These are phyloP conservation scores for Leuctra nigra DNA, from an alignment of 2,888 invertebrate genomes.

Conservation along the genomic window DNA sequence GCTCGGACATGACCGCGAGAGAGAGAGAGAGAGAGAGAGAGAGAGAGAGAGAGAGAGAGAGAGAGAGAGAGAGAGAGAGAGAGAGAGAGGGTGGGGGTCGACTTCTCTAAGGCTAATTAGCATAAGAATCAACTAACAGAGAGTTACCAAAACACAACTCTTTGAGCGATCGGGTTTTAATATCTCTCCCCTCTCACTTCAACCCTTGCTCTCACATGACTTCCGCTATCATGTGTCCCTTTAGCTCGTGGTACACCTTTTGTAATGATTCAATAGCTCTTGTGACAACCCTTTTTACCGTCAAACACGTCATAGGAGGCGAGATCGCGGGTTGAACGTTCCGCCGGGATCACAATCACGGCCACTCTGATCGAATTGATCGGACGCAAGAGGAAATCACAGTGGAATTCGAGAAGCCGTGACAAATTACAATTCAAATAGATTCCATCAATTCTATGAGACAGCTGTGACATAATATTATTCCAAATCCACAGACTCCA, in stretches of 20 bases:
- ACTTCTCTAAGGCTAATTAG: constrained; percentile 1
- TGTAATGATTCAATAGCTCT: constrained; percentile 4
- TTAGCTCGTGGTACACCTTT: constrained; percentile 15
- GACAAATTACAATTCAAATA: background rate
- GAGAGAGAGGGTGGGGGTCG: constrained; percentile 13
- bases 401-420: too few relatives aligned
- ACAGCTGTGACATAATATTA: too few relatives aligned
- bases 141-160: constrained; percentile 10
- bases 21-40: too few relatives aligned
- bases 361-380: too few relatives aligned
- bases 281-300: constrained; percentile 6
- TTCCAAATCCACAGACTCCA: too few relatives aligned
- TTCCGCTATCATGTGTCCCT: constrained; percentile 13
- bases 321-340: background rate
- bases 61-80: background rate
- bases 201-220: background rate
- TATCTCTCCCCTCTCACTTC: background rate
- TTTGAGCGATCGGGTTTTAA: constrained; percentile 10
- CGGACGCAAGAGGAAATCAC: too few relatives aligned
- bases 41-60: too few relatives aligned
- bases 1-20: too few relatives aligned
- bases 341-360: background rate
- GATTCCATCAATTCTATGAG: background rate
- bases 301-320: background rate
- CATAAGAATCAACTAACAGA: constrained; percentile 18